phyloP scores from a whole-genome alignment of 2,888 invertebrate genomes.

The Scaptomyza cyrtandrae region DNA sequence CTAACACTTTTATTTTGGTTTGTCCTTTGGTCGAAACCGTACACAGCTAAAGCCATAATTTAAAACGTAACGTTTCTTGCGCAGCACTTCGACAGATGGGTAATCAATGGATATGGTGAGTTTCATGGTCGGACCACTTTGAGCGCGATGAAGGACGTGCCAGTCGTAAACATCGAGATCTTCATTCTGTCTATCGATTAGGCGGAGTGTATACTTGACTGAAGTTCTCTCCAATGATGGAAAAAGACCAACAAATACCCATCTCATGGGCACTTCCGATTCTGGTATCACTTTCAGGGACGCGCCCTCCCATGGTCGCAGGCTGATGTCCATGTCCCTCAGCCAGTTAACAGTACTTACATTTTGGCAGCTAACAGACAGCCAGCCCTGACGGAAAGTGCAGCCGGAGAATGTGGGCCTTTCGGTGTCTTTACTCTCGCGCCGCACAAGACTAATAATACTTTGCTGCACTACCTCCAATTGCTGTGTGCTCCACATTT shows the following conservation, averaged over 20 bases:
- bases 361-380: conserved; percentile 24
- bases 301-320: conserved; percentile 38
- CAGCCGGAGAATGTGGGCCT: conserved; percentile 26
- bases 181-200: conserved; percentile 27
- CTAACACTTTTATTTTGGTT: conserved; percentile 24
- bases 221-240: conserved; percentile 21
- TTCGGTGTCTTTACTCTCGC: conserved; percentile 2
- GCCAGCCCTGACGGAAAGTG: conserved; percentile 30
- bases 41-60: conserved; percentile 34
- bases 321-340: conserved; percentile 28
- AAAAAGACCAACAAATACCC: conserved; percentile 30
- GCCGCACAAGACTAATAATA: conserved; percentile 27
- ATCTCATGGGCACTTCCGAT: conserved; percentile 21
- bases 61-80: conserved; percentile 10
- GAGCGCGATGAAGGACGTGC: conserved; percentile 18
- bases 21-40: conserved; percentile 16
- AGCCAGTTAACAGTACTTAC: conserved; percentile 34
- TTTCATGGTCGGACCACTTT: conserved; percentile 28
- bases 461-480: conserved; percentile 32
- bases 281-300: conserved; percentile 32
- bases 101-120: conserved; percentile 30
- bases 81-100: conserved; percentile 27
- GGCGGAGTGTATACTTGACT: conserved; percentile 25
- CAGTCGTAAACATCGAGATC: conserved; percentile 27
- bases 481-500: conserved; percentile 28